Evolutionary conservation across 2,888 invertebrate species (phyloP).

Genomic region (Lacanobia wlatinum): DNA sequence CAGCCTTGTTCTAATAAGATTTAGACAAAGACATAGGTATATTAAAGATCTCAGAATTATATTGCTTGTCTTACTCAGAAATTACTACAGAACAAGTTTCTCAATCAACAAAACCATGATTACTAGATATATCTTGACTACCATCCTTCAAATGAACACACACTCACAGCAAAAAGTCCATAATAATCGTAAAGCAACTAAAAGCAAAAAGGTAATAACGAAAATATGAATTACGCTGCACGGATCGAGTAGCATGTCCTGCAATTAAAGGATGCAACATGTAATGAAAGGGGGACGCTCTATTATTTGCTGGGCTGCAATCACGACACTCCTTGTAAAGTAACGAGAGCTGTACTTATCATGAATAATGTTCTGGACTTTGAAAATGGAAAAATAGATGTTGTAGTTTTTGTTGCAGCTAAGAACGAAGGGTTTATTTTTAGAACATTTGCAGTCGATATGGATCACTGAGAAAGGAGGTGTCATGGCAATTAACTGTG

Average conservation of each 20-base stretch:
- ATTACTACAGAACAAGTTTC: not conserved
- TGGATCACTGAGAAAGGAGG: not conserved
- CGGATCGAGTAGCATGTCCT: constrained; percentile 67
- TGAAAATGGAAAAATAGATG: constrained; percentile 41
- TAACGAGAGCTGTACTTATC: constrained; percentile 65
- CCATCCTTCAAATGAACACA: not conserved
- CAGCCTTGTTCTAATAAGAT: no score
- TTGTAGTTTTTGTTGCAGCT: constrained; percentile 12
- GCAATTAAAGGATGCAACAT: constrained; percentile 72
- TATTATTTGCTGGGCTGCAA: constrained; percentile 69
- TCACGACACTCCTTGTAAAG: constrained; percentile 62
- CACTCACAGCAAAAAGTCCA: constrained; percentile 1
- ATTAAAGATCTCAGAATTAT: no score
- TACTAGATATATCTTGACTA: not conserved
- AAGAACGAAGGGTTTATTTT: constrained; percentile 13
- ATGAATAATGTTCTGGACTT: constrained; percentile 58
- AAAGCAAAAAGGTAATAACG: constrained; percentile 65
- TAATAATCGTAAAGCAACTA: constrained; percentile 42
- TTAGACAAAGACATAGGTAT: no score
- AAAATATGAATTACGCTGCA: constrained; percentile 69
- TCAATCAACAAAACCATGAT: not conserved
- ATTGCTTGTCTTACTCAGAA: no score
- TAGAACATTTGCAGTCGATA: constrained; percentile 4
- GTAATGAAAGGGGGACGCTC: constrained; percentile 62
- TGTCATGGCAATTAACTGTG: not conserved